phyloP scores from a whole-genome alignment of 1,140 invertebrate species.

The Protaetia brevitarsis region DNA sequence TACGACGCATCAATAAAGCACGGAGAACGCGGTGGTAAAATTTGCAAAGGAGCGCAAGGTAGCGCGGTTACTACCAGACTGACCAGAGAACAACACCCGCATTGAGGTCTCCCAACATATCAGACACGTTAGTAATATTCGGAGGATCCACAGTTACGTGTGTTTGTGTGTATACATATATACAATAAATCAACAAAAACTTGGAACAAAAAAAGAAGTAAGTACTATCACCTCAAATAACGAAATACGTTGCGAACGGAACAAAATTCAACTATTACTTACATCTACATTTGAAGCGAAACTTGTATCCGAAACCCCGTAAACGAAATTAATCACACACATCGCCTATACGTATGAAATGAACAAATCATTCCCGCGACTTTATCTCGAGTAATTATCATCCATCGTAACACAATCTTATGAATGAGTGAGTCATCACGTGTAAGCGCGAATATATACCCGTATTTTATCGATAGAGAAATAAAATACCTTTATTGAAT shows the following conservation, averaged over 20 bases:
- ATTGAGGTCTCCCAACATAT: slow-evolving; percentile 28
- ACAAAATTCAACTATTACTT: no score
- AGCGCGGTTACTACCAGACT: slow-evolving; percentile 31
- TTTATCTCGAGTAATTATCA: neutral
- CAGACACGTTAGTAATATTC: slow-evolving; percentile 27
- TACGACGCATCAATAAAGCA: neutral
- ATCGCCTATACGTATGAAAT: neutral
- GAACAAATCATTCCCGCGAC: slow-evolving; percentile 7
- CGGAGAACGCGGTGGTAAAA: slow-evolving; percentile 23
- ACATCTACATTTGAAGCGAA: no score
- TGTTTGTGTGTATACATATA: slow-evolving; percentile 12
- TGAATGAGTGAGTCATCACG: neutral
- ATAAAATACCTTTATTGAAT: slow-evolving; percentile 5
- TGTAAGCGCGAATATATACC: neutral
- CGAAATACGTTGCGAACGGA: no score
- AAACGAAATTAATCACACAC: no score
- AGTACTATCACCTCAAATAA: no score
- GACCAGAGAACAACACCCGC: slow-evolving; percentile 27
- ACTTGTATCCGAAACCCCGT: no score
- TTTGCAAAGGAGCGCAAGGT: slow-evolving; percentile 30
- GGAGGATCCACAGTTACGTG: slow-evolving; percentile 19
- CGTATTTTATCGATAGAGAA: neutral
- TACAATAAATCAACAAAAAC: neutral
- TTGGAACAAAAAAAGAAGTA: neutral
- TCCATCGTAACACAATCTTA: neutral